phyloP scores from a whole-genome alignment of 2,888 invertebrate genomes.

The Leptinotarsa tumamoca region DNA sequence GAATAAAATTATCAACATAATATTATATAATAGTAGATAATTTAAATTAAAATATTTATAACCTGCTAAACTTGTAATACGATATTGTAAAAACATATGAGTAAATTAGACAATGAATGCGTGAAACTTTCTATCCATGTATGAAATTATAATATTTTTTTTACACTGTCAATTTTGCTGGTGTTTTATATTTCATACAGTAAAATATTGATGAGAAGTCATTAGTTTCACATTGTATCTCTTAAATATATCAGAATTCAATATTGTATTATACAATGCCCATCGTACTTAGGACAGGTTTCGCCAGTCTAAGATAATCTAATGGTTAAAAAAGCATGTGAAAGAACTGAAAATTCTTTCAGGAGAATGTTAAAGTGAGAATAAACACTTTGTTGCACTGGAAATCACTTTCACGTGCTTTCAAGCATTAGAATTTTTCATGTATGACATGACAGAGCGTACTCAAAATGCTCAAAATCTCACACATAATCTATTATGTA shows the following conservation, averaged over 20 bases:
- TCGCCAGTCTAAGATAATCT: slow-evolving; percentile 48
- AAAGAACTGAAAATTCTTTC: background rate
- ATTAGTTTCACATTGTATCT: slow-evolving; percentile 58
- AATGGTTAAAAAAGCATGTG: slow-evolving; percentile 33
- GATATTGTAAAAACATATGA: slow-evolving; percentile 66
- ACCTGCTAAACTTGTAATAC: slow-evolving; percentile 66
- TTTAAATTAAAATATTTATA: slow-evolving; percentile 65
- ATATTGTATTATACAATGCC: slow-evolving; percentile 59
- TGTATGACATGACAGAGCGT: slow-evolving; percentile 58
- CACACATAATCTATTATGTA: slow-evolving; percentile 35
- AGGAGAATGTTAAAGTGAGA: background rate
- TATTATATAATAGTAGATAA: slow-evolving; percentile 64
- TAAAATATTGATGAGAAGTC: slow-evolving; percentile 50
- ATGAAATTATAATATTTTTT: slow-evolving; percentile 61
- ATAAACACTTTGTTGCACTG: background rate
- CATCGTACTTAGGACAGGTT: slow-evolving; percentile 52
- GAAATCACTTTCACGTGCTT: slow-evolving; percentile 17
- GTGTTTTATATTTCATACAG: slow-evolving; percentile 59
- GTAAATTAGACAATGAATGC: slow-evolving; percentile 65
- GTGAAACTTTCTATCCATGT: slow-evolving; percentile 61
- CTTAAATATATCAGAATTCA: slow-evolving; percentile 59
- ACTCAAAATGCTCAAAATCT: slow-evolving; percentile 59
- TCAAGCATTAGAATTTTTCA: slow-evolving; percentile 28
- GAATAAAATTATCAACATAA: slow-evolving; percentile 63
- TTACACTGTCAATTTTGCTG: slow-evolving; percentile 65